Conservation (phyloP, 1,140 invertebrate species). For the Drosophila subobscura region DNA sequence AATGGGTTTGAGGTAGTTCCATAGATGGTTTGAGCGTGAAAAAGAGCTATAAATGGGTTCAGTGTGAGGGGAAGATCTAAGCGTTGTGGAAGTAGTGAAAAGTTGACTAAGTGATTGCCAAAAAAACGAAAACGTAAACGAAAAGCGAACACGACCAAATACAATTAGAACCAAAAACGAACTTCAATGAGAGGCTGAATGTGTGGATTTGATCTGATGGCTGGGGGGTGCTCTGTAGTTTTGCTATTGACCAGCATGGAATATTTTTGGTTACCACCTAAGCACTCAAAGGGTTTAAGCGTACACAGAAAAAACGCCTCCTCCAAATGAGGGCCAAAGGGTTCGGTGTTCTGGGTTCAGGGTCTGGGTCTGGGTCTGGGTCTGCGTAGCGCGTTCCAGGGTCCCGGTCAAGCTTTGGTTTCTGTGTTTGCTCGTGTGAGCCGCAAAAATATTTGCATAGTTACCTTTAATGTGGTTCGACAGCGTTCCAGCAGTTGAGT, state of each 20-base stretch:
- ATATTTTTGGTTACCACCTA: slow-evolving; percentile 66
- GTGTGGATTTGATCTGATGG: not conserved
- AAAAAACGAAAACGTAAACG: slow-evolving; percentile 35
- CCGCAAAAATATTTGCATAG: slow-evolving; percentile 83
- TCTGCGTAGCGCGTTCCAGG: not conserved
- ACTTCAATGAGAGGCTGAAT: slow-evolving; percentile 14
- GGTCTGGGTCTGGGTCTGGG: slow-evolving; percentile 21
- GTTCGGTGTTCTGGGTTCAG: slow-evolving; percentile 26
- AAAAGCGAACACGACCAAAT: slow-evolving; percentile 46
- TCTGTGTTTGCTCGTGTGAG: slow-evolving; percentile 65
- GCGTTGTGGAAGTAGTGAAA: slow-evolving; percentile 4
- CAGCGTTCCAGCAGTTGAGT: slow-evolving; percentile 33
- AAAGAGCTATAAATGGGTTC: too few relatives aligned
- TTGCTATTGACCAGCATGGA: slow-evolving; percentile 70
- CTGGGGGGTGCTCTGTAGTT: slow-evolving; percentile 24
- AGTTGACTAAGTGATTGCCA: slow-evolving; percentile 65
- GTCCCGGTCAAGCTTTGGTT: slow-evolving; percentile 8
- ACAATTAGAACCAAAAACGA: slow-evolving; percentile 52
- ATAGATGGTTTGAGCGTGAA: too few relatives aligned
- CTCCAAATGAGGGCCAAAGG: slow-evolving; percentile 33
- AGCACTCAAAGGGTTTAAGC: slow-evolving; percentile 15
- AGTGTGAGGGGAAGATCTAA: too few relatives aligned
- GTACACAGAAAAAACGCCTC: slow-evolving; percentile 4
- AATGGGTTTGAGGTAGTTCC: too few relatives aligned
- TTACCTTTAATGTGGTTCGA: slow-evolving; percentile 83